Evolutionary conservation across 1,140 invertebrate genomes (phyloP).

Genomic region (Cyphomyrmex costatus): DNA sequence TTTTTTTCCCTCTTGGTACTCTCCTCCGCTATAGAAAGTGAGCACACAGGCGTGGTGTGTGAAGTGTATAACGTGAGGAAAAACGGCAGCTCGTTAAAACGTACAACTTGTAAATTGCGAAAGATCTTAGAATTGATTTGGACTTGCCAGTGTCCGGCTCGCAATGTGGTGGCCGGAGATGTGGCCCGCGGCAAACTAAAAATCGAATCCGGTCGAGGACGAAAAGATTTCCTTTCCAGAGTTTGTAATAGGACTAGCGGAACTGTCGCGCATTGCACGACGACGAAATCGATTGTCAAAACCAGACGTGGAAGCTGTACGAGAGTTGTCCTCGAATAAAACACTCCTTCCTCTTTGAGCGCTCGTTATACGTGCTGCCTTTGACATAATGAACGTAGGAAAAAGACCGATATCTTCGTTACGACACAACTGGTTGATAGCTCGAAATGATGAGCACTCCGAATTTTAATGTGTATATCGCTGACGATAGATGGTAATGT

Average conservation of each 20-base stretch:
- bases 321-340: neutral
- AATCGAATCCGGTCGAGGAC: constrained; percentile 43
- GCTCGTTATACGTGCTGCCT: neutral
- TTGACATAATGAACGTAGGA: constrained; percentile 12
- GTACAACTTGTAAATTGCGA: constrained; percentile 25
- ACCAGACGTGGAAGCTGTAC: neutral
- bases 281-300: constrained; percentile 33
- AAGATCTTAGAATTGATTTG: constrained; percentile 7
- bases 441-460: neutral
- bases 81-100: constrained; percentile 31
- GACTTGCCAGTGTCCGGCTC: neutral
- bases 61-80: neutral
- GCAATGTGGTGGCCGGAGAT: neutral
- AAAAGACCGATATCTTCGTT: constrained; percentile 2
- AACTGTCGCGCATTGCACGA: neutral
- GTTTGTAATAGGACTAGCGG: neutral
- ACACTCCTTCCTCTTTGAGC: constrained; percentile 17
- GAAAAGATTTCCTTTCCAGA: constrained; percentile 43
- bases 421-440: neutral
- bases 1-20: constrained; percentile 37
- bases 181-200: constrained; percentile 22
- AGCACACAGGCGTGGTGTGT: constrained; percentile 35
- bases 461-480: neutral
- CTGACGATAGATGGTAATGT: neutral
- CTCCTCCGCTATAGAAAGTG: constrained; percentile 56